A percentile compares a stretch with the other conserved stretches of the same genome.
These are phyloP conservation scores for Anser brachyrhynchus DNA, from an alignment of 2,113 vertebrate species.

Conservation along the genomic window DNA sequence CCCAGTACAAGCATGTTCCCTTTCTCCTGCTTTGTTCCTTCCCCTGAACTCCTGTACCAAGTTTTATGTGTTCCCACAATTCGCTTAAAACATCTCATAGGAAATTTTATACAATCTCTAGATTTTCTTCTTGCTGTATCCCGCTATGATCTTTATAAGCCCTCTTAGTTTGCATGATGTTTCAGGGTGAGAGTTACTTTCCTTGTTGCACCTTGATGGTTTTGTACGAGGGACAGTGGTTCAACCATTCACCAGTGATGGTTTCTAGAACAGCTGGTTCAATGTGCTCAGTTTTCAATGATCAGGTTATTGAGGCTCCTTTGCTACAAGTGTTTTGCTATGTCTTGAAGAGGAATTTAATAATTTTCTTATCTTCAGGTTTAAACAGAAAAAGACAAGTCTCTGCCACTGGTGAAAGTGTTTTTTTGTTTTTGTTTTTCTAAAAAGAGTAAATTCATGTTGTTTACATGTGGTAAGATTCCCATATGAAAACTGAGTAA, in stretches of 20 bases:
- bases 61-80: not conserved
- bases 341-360: not conserved
- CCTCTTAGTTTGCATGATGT: accelerated
- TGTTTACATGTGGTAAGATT: not conserved
- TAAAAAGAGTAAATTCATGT: not conserved
- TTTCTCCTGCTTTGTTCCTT: not conserved
- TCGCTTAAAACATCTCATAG: not conserved
- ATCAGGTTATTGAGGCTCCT: not conserved
- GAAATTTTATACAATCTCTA: not conserved
- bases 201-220: not conserved
- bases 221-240: not conserved
- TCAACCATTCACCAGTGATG: accelerated
- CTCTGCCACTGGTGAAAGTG: not conserved
- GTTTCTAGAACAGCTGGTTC: not conserved
- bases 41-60: not conserved
- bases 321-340: not conserved
- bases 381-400: not conserved
- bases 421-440: not conserved
- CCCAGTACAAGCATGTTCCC: not conserved
- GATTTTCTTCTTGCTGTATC: not conserved
- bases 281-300: not conserved
- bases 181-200: not conserved
- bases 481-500: not conserved
- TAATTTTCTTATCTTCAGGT: not conserved
- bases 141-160: not conserved